Evolutionary conservation across 2,888 invertebrate genomes (phyloP), one percentile per base, ranked within the genome.

Genomic region (Melipona bicolor): DNA sequence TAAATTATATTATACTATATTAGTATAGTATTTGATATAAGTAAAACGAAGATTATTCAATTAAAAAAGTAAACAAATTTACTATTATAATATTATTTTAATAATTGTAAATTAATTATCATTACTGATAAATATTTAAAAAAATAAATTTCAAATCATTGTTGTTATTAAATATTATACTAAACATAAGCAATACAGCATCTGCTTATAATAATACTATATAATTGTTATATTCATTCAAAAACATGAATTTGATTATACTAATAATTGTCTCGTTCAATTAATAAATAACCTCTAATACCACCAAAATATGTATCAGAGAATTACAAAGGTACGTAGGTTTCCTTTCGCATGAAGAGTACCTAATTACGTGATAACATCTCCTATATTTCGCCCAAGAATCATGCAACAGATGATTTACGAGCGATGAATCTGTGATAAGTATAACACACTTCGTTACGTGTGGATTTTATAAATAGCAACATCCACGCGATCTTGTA

Each of bases 361-460:
- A 24, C 54, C 68, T 62, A 36, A 76, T 54, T 32, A 68, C 24
- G 24, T 0, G 56, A 65, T 70, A 65, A 68, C 54, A 27, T 70
- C 65, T 43, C 61, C 59, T 49, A 72, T 50, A 67, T 36, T 65
- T 65, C 49, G 17, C 59, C 3, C 54, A 54, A 54, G 36, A 65
- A 77, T 77, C 67, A 59, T 65, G 65, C 62, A 78, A 81, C 81
- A 54, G 61, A 84, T 90, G 88, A 90, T 90, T 90, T 89, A 90
- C 73, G 89, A 80, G 70, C 80, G 56, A 79, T 70, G 79, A 67
- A 87, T 84, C 77, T 24, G 32, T 50, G 54, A 43, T 69, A 74
- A 79, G 52, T 61, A 72, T 24, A 64, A 50, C 79, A 67, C 65
- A 9, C 49, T 73, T 43, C 43, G 43, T 43, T 75, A 80, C 32